Base-by-base conservation (phyloP, 2,888 invertebrate species). In the Megamerina dolium region DNA sequence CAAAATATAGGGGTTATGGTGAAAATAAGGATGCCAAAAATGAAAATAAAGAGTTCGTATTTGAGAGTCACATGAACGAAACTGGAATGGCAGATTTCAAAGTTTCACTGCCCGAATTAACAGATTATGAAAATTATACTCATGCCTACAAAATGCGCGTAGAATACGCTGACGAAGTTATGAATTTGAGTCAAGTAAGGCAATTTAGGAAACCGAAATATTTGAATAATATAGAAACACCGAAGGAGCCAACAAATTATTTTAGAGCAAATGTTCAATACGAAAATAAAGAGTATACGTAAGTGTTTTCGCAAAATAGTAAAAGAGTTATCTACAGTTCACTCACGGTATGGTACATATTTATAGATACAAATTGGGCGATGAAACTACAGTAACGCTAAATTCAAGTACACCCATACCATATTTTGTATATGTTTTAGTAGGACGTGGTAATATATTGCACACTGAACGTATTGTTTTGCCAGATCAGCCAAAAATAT, bases 361-460 rank as follows among this genome's bases (percentile, higher is more conserved):
- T n/a, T n/a, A n/a, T n/a, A n/a, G n/a, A n/a, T n/a, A n/a, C n/a
- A n/a, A n/a, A n/a, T n/a, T n/a, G n/a, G n/a, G n/a, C n/a, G n/a
- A n/a, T n/a, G n/a, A n/a, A 52, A 2, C 50, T 59, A 12, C 50
- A 59, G 23, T 51, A 55, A 5, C n/a, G n/a, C 60, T 52, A 39
- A 60, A 84, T 49, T 85, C 87, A 2, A 88, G 88, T 0, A 79
- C 80, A 47, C 81, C 83, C 0, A 74, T 92, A 72, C 79, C 80
- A 50, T 78, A 86, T 51, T 74, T 91, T 35, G 82, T 80, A 52
- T 91, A 89, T 61, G 76, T 82, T 57, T 77, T 90, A 14, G 74
- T 94, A 49, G 91, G 90, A 3, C 78, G 93, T 41, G 94, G 94
- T 1, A 86, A 91, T 61, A 82, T 94, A 16, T 72, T 91, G 6